A percentile compares a stretch with the other conserved stretches of the same genome.
These are phyloP conservation scores for Bradypodion pumilum DNA, from an alignment of 2,797 vertebrate species.

Conservation along the genomic window DNA sequence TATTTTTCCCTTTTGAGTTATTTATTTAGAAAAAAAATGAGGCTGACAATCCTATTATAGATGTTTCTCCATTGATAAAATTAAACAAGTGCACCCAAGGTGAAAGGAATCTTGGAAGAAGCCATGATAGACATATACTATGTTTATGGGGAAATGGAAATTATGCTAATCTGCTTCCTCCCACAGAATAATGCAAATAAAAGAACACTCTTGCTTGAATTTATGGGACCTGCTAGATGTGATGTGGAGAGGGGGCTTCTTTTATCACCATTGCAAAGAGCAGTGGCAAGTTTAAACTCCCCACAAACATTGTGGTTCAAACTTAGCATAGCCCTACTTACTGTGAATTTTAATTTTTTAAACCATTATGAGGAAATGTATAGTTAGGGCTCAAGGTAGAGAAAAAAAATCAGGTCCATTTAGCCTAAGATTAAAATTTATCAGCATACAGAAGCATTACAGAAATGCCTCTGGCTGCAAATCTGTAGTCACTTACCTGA, in stretches of 20 bases:
- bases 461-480: background rate
- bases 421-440: background rate
- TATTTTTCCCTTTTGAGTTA: background rate
- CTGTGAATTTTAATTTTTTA: background rate
- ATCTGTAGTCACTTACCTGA: background rate
- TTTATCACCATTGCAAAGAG: background rate
- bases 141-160: background rate
- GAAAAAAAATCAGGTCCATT: background rate
- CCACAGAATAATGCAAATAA: background rate
- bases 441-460: background rate
- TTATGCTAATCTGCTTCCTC: background rate
- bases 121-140: background rate
- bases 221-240: background rate
- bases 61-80: constrained; percentile 39
- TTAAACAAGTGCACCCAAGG: background rate
- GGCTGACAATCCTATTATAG: background rate
- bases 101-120: constrained; percentile 41
- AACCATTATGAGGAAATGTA: too few relatives aligned
- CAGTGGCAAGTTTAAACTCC: background rate
- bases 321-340: background rate
- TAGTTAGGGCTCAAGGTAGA: background rate
- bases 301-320: background rate
- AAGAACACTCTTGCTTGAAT: background rate
- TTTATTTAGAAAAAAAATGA: constrained; percentile 10
- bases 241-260: background rate